Conservation (phyloP, 2,888 invertebrate species). For the Thera britannica region DNA sequence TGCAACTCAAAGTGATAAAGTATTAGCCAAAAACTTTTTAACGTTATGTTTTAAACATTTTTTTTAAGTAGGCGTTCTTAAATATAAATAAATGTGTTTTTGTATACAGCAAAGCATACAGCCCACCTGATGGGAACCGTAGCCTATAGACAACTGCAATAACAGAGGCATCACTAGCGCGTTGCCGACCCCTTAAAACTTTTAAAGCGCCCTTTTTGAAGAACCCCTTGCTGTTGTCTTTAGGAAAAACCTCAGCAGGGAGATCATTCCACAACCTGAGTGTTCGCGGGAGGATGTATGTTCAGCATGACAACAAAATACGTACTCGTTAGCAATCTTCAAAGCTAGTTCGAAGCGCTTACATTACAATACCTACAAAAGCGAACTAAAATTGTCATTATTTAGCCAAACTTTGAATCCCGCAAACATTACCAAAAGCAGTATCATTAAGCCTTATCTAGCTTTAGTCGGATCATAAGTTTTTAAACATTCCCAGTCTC, state of each 20-base stretch:
- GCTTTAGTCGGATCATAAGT: slow-evolving; percentile 28
- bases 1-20: neutral
- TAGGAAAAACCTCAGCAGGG: too few relatives aligned
- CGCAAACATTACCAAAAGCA: slow-evolving; percentile 12
- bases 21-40: too few relatives aligned
- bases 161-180: neutral
- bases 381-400: slow-evolving; percentile 2
- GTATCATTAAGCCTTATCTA: slow-evolving; percentile 14
- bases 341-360: neutral
- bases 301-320: too few relatives aligned
- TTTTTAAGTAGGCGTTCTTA: too few relatives aligned
- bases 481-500: slow-evolving; percentile 27
- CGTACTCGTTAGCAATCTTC: neutral
- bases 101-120: neutral
- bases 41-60: too few relatives aligned
- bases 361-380: slow-evolving; percentile 2
- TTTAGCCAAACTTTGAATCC: slow-evolving; percentile 10
- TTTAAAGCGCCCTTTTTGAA: neutral
- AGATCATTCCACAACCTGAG: too few relatives aligned
- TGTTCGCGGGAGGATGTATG: too few relatives aligned
- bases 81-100: neutral
- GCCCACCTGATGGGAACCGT: neutral
- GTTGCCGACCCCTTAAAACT: neutral
- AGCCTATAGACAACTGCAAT: neutral
- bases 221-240: neutral